Conservation (phyloP, 2,797 vertebrate species). For the Melanotaenia trifasciata region DNA sequence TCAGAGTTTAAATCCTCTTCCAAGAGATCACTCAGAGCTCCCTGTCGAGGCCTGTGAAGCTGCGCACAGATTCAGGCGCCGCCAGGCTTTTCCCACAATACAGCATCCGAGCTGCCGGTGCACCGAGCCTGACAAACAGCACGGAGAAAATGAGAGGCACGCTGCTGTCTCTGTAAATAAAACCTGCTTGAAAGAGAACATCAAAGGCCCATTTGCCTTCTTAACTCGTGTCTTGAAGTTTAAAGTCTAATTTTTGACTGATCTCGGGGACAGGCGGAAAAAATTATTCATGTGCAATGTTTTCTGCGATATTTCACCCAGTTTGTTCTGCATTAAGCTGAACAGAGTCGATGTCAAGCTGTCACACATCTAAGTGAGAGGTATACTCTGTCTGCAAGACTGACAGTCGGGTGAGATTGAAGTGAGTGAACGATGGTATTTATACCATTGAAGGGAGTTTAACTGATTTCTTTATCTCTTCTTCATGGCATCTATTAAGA, state of each 20-base stretch:
- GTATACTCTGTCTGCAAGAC: constrained; percentile 27
- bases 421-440: constrained; percentile 22
- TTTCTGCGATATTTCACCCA: constrained; percentile 26
- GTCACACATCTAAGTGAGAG: constrained; percentile 34
- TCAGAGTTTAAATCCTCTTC: constrained; percentile 74
- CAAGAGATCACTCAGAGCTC: constrained; percentile 72
- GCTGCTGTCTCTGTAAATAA: constrained; percentile 49
- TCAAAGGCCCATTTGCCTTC: constrained; percentile 41
- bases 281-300: constrained; percentile 10
- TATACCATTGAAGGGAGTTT: constrained; percentile 37
- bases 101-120: constrained; percentile 30
- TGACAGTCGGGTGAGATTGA: constrained; percentile 47
- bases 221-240: constrained; percentile 37
- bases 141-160: constrained; percentile 40
- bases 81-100: constrained; percentile 51
- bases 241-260: constrained; percentile 16
- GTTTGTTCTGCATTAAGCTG: constrained; percentile 20
- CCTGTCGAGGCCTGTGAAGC: constrained; percentile 61
- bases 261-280: neutral
- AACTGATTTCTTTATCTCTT: constrained; percentile 28
- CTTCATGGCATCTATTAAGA: constrained; percentile 25
- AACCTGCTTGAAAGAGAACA: constrained; percentile 35
- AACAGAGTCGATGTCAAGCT: constrained; percentile 47
- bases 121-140: constrained; percentile 16
- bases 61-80: constrained; percentile 36